Percentiles rank a stretch among this genome's conserved stretches.
Conservation (phyloP, 1,140 invertebrate species). For the Halesus radiatus region DNA sequence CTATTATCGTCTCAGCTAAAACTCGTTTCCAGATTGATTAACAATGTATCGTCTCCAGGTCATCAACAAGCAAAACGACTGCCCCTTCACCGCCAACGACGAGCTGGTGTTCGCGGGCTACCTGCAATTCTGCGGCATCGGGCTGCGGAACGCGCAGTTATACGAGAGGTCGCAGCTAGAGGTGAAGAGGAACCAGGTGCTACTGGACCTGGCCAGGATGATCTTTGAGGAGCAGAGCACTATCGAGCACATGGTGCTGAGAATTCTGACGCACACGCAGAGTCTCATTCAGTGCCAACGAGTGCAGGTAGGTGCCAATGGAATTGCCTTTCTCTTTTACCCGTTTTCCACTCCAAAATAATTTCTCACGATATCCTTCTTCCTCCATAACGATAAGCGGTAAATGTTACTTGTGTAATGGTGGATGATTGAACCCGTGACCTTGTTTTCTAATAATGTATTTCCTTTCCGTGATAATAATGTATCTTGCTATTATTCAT, state of each 20-base stretch:
- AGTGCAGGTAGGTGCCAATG: constrained; percentile 78
- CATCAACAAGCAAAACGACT: constrained; percentile 92
- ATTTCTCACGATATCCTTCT: no score
- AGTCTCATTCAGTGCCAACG: constrained; percentile 94
- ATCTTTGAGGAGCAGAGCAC: constrained; percentile 98
- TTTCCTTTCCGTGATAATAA: no score
- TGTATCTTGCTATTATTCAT: no score
- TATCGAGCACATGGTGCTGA: constrained; percentile 93
- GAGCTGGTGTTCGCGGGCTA: constrained; percentile 94
- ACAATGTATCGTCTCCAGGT: constrained; percentile 72
- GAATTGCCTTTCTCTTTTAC: no score
- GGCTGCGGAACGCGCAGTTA: constrained; percentile 92
- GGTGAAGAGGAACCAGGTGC: constrained; percentile 94
- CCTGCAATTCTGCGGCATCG: constrained; percentile 96
- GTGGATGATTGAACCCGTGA: no score
- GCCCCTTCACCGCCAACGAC: constrained; percentile 85
- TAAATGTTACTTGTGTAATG: no score
- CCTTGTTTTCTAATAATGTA: no score
- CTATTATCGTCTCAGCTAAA: no score
- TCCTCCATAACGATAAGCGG: no score
- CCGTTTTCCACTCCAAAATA: no score
- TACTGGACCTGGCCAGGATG: constrained; percentile 93
- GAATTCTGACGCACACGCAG: constrained; percentile 95
- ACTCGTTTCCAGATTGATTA: neutral
- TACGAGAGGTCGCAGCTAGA: constrained; percentile 95